Evolutionary conservation across 2,888 invertebrate genomes (phyloP).

Genomic region (Nymphalis polychloros): DNA sequence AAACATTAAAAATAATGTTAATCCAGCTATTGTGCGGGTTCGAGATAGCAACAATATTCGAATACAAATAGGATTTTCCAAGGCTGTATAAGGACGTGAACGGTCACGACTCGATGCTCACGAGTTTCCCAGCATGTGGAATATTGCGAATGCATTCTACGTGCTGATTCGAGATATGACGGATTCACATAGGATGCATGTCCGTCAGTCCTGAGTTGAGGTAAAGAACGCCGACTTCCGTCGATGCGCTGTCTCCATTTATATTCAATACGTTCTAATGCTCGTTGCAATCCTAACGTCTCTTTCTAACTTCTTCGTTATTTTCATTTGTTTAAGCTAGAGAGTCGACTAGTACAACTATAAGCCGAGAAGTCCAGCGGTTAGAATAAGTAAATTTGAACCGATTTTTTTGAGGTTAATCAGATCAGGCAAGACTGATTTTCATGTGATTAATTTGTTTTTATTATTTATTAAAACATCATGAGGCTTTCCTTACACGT

Average conservation of each 20-base stretch:
- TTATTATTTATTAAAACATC: too few relatives aligned
- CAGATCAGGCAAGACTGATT: too few relatives aligned
- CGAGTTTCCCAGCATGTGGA: constrained; percentile 51
- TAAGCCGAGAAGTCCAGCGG: too few relatives aligned
- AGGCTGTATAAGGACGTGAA: constrained; percentile 59
- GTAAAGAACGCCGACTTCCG: constrained; percentile 76
- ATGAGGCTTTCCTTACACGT: too few relatives aligned
- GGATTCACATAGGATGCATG: constrained; percentile 46
- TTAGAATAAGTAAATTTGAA: too few relatives aligned
- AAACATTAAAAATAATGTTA: constrained; percentile 43
- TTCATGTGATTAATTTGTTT: too few relatives aligned
- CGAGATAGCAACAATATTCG: constrained; percentile 30
- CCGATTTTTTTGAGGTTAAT: too few relatives aligned
- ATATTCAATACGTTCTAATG: constrained; percentile 46
- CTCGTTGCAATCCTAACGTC: constrained; percentile 31
- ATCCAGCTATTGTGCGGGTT: constrained; percentile 39
- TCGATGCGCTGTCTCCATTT: constrained; percentile 41
- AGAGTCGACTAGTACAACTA: too few relatives aligned
- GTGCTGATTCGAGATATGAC: constrained; percentile 52
- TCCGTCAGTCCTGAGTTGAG: constrained; percentile 30
- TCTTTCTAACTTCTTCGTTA: constrained; percentile 15
- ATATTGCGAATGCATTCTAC: constrained; percentile 53
- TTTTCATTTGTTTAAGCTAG: not conserved
- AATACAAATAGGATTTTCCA: constrained; percentile 53
- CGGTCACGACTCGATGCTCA: constrained; percentile 53